phyloP scores from a whole-genome alignment of 2,888 invertebrate species.

The Heliconius aoede region DNA sequence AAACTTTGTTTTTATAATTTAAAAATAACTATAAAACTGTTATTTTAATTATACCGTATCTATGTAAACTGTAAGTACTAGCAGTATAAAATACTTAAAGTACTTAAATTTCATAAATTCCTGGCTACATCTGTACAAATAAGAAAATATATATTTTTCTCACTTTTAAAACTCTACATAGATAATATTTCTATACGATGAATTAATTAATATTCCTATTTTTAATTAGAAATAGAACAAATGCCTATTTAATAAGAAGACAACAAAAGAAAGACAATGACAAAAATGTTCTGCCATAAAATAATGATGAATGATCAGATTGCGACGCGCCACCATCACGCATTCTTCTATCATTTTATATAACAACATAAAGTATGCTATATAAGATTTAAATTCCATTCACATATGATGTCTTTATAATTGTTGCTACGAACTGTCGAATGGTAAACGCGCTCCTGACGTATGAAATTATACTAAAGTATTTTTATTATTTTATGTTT shows the following conservation, averaged over 20 bases:
- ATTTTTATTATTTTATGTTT: conserved; percentile 23
- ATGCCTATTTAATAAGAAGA: background rate
- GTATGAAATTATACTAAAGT: conserved; percentile 15
- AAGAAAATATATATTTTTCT: too few species aligned
- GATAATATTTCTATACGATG: too few species aligned
- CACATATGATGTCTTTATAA: conserved; percentile 31
- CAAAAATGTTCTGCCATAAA: background rate
- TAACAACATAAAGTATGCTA: conserved; percentile 21
- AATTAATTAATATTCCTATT: background rate
- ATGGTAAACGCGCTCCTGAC: conserved; percentile 13
- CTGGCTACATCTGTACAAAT: too few species aligned
- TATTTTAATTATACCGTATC: too few species aligned
- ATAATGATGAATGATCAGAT: background rate
- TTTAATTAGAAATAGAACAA: background rate
- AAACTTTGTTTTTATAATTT: too few species aligned
- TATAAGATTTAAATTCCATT: conserved; percentile 33
- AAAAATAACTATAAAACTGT: too few species aligned
- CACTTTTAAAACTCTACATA: too few species aligned
- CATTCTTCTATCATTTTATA: conserved; percentile 22
- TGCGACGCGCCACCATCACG: background rate
- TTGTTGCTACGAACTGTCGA: conserved; percentile 23
- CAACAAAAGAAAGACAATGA: background rate
- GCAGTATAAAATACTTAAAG: too few species aligned
- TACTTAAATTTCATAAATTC: too few species aligned
- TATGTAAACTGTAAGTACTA: too few species aligned